phyloP scores from a whole-genome alignment of 2,888 invertebrate species.

The Trachelus stipa region DNA sequence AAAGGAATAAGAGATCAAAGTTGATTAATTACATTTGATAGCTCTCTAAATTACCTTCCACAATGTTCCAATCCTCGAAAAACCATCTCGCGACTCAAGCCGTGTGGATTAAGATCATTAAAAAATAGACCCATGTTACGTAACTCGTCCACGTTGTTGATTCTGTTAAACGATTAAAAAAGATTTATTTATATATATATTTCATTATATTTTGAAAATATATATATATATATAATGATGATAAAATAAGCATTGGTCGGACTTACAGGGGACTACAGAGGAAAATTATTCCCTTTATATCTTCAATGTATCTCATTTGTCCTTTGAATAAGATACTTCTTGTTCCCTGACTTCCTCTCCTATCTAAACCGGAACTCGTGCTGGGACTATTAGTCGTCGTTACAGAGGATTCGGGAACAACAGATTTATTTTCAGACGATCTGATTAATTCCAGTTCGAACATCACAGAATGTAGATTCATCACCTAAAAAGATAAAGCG shows the following conservation, averaged over 20 bases:
- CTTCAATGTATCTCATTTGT: conserved; percentile 85
- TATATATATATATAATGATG: not conserved
- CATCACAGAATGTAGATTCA: conserved; percentile 83
- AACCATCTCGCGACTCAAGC: conserved; percentile 85
- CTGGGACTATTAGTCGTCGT: conserved; percentile 32
- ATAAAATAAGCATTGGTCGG: not conserved
- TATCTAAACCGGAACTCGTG: conserved; percentile 63
- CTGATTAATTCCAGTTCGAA: conserved; percentile 86
- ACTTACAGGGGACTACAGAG: conserved; percentile 90
- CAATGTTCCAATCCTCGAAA: conserved; percentile 88
- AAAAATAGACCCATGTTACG: conserved; percentile 82
- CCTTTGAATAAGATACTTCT: conserved; percentile 84
- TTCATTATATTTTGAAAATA: not conserved
- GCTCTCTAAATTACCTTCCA: conserved; percentile 69
- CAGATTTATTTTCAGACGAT: conserved; percentile 63
- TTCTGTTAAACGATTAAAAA: conserved; percentile 68
- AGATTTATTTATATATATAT: not conserved
- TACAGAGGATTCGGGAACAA: conserved; percentile 24
- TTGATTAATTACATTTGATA: not conserved
- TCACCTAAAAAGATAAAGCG: conserved; percentile 69
- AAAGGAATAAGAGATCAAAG: not conserved
- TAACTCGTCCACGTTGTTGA: conserved; percentile 87
- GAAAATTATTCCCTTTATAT: conserved; percentile 85
- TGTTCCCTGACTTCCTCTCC: conserved; percentile 76
- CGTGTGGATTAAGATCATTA: conserved; percentile 88